Percentiles rank a stretch among this genome's conserved stretches.
These are phyloP conservation scores for Hiodon tergisus DNA, from an alignment of 2,113 vertebrate genomes.

Conservation along the genomic window DNA sequence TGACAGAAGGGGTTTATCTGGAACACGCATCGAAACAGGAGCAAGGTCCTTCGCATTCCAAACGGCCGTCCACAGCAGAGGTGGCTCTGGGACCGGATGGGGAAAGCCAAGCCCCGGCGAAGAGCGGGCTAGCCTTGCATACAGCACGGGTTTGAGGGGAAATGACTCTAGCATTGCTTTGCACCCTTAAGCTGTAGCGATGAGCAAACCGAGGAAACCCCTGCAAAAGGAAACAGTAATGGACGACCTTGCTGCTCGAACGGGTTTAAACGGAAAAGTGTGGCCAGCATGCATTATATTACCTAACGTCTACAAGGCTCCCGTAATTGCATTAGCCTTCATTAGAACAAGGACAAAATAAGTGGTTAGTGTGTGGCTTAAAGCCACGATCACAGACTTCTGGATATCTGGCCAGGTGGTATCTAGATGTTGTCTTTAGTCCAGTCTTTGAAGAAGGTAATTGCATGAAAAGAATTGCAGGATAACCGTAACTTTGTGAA, in stretches of 20 bases:
- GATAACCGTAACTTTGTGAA: not conserved
- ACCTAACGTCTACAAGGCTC: conserved; percentile 27
- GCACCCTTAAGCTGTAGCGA: not conserved
- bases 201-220: not conserved
- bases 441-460: conserved; percentile 12
- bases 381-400: not conserved
- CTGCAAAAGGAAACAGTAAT: not conserved
- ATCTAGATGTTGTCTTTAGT: not conserved
- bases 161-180: not conserved
- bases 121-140: no score
- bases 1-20: not conserved
- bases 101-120: no score
- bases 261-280: conserved; percentile 23
- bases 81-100: not conserved
- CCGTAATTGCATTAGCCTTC: conserved; percentile 27
- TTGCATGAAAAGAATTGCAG: conserved; percentile 6
- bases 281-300: conserved; percentile 7
- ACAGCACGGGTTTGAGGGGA: not conserved
- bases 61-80: not conserved
- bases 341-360: conserved; percentile 24
- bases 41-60: not conserved
- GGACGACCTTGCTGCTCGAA: not conserved
- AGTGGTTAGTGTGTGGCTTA: conserved; percentile 19
- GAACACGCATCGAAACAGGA: not conserved
- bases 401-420: not conserved